Conservation (phyloP, 2,113 vertebrate species). For the Barnardius zonarius region DNA sequence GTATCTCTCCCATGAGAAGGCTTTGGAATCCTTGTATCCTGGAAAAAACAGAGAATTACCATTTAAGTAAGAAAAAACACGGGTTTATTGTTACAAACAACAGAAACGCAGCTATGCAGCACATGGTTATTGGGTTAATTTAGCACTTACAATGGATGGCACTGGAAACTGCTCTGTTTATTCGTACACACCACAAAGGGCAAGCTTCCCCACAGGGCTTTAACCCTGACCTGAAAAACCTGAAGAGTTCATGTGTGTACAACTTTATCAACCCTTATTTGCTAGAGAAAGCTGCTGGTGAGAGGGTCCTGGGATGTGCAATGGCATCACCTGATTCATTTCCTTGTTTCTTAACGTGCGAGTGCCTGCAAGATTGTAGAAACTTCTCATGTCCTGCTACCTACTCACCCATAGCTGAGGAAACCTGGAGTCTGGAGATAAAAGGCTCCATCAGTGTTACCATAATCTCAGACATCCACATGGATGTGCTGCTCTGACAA, state of each 20-base stretch:
- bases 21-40: constrained; percentile 84
- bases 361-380: background rate
- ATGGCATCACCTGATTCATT: background rate
- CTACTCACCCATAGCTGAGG: background rate
- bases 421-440: background rate
- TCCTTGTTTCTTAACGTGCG: background rate
- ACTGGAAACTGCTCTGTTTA: background rate
- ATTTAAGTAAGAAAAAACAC: background rate
- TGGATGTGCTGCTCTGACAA: background rate
- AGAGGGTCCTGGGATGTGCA: background rate
- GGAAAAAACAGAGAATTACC: background rate
- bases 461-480: background rate
- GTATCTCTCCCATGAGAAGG: constrained; percentile 88
- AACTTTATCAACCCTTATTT: background rate
- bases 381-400: background rate
- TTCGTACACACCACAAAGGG: background rate
- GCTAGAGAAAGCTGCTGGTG: background rate
- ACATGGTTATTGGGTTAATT: background rate
- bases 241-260: background rate
- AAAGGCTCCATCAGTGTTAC: background rate
- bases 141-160: background rate
- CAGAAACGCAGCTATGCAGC: background rate
- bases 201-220: background rate
- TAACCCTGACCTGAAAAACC: background rate
- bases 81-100: background rate